These are phyloP conservation scores for Hippoglossus stenolepis DNA, from an alignment of 2,113 vertebrate species.

Conservation along the genomic window DNA sequence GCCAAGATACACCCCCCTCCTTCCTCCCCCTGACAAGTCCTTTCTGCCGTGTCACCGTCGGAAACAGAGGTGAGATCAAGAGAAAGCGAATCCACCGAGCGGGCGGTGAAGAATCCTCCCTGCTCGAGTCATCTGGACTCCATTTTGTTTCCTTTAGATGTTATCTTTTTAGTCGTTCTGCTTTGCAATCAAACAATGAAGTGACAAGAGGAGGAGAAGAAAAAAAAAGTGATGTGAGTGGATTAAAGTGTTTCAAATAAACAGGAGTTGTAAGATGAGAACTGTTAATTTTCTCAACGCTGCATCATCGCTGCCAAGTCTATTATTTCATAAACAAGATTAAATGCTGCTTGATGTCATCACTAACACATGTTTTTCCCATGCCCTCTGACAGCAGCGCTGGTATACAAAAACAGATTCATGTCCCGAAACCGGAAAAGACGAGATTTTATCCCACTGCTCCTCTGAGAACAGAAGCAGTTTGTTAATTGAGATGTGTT, in stretches of 20 bases:
- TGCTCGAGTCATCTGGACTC: slow-evolving; percentile 50
- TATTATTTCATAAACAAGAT: slow-evolving; percentile 66
- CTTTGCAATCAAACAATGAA: slow-evolving; percentile 58
- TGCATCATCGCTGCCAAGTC: slow-evolving; percentile 37
- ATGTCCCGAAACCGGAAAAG: slow-evolving; percentile 8
- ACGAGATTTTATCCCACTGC: slow-evolving; percentile 30
- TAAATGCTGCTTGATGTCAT: slow-evolving; percentile 51
- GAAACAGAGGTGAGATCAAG: slow-evolving; percentile 65
- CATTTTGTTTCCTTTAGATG: slow-evolving; percentile 68
- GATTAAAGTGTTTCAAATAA: slow-evolving; percentile 60
- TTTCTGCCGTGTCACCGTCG: slow-evolving; percentile 56
- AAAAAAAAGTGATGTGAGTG: slow-evolving; percentile 28
- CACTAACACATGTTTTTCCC: slow-evolving; percentile 48
- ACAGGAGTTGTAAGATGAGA: slow-evolving; percentile 59
- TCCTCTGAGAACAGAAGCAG: slow-evolving; percentile 34
- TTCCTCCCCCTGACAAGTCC: slow-evolving; percentile 2
- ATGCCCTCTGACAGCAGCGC: slow-evolving; percentile 43
- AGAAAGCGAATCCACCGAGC: slow-evolving; percentile 43
- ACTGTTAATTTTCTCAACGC: slow-evolving; percentile 43
- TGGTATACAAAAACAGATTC: slow-evolving; percentile 38
- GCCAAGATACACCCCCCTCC: slow-evolving; percentile 37
- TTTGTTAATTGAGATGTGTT: neutral
- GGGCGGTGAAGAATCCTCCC: slow-evolving; percentile 34
- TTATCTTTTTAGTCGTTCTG: slow-evolving; percentile 41
- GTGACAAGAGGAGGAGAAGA: slow-evolving; percentile 37